Percentiles rank a stretch among this genome's conserved stretches.
Evolutionary conservation across 2,113 vertebrate species (phyloP).

Genomic region (Phyllostomus hastatus): DNA sequence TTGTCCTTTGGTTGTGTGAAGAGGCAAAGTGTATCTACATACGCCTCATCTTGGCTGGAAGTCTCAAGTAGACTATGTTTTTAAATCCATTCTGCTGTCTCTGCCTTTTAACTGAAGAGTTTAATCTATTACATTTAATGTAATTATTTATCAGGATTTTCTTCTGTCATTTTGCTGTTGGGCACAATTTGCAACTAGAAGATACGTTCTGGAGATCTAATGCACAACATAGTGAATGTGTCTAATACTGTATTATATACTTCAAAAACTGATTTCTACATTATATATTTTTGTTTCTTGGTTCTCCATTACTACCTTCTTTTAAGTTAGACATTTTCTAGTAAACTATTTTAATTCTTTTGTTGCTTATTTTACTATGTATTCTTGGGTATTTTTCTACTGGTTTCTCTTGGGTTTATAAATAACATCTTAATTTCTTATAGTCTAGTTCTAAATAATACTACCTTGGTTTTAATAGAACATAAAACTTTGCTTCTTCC

Average conservation of each 20-base stretch:
- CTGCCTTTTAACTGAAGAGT: not conserved
- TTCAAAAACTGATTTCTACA: not conserved
- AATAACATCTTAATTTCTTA: not conserved
- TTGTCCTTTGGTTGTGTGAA: no score
- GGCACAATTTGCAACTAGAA: not conserved
- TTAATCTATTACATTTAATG: not conserved
- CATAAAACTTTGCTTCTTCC: not conserved
- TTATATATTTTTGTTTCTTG: not conserved
- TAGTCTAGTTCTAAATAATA: not conserved
- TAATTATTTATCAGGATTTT: not conserved
- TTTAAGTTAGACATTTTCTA: not conserved
- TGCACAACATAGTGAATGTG: not conserved
- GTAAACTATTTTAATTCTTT: not conserved
- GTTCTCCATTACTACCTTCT: not conserved
- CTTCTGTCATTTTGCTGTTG: not conserved
- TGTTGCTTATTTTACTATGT: not conserved
- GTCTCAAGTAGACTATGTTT: not conserved
- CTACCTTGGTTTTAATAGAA: not conserved
- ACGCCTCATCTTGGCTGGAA: no score
- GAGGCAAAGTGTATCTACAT: no score
- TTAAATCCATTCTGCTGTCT: not conserved
- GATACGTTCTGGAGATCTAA: not conserved
- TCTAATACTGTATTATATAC: not conserved
- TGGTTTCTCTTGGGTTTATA: not conserved
- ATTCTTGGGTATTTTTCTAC: not conserved